phyloP scores from a whole-genome alignment of 2,797 vertebrate genomes.

The Alauda arvensis region DNA sequence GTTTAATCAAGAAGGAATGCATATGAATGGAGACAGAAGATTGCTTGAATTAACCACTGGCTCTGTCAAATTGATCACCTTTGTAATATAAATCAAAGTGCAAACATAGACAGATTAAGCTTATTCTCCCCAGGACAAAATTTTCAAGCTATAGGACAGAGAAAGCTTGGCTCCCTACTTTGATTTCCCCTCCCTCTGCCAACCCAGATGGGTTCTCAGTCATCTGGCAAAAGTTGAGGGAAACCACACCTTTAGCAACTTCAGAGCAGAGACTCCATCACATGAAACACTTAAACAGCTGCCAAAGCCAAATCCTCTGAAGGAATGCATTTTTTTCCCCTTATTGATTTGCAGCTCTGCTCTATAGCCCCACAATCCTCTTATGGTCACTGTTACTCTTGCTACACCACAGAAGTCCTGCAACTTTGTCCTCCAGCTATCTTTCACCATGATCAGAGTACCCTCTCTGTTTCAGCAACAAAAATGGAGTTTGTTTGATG shows the following conservation, averaged over 20 bases:
- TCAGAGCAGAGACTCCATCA: background rate
- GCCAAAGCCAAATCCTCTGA: conserved; percentile 5
- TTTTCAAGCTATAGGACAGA: background rate
- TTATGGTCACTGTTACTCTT: background rate
- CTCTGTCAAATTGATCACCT: background rate
- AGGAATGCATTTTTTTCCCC: background rate
- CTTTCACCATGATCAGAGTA: background rate
- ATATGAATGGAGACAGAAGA: background rate
- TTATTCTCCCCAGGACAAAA: background rate
- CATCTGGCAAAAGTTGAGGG: conserved; percentile 10
- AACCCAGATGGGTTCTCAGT: conserved; percentile 11
- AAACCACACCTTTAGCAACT: conserved; percentile 34
- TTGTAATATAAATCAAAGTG: background rate
- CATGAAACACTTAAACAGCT: background rate
- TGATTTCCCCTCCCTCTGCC: background rate
- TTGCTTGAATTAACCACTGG: background rate
- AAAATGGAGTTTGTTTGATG: background rate
- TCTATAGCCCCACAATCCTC: background rate
- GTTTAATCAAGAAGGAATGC: background rate
- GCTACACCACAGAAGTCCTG: background rate
- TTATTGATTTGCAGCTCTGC: background rate
- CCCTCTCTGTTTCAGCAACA: background rate
- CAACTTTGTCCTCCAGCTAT: background rate
- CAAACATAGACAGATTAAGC: background rate
- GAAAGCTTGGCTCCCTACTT: background rate